A percentile compares a stretch with the other conserved stretches of the same genome.
phyloP scores from a whole-genome alignment of 2,888 invertebrate species.

The Lutraria lutraria region DNA sequence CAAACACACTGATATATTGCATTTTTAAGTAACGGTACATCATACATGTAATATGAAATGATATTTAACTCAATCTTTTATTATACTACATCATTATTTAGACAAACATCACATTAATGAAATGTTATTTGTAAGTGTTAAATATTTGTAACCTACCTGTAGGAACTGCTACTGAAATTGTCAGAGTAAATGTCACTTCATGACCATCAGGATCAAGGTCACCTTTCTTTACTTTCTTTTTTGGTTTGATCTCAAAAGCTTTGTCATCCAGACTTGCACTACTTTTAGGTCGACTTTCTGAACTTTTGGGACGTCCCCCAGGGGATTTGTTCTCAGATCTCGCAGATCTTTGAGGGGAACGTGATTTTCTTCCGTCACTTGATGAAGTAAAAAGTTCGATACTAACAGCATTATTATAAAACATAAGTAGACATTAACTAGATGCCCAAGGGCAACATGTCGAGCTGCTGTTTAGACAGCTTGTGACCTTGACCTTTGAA shows the following conservation, averaged over 20 bases:
- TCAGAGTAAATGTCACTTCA: conserved; percentile 84
- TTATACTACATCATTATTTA: no score
- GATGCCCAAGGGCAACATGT: no score
- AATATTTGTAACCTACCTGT: conserved; percentile 75
- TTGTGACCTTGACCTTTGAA: no score
- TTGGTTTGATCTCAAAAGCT: conserved; percentile 70
- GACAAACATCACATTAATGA: no score
- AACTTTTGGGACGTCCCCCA: conserved; percentile 52
- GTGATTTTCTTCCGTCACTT: conserved; percentile 49
- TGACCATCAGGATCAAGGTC: conserved; percentile 72
- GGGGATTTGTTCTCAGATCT: conserved; percentile 51
- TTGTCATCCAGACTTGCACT: conserved; percentile 71
- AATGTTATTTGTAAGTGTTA: neutral
- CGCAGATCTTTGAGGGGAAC: conserved; percentile 47
- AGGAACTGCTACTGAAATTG: conserved; percentile 83
- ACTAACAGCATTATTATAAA: neutral
- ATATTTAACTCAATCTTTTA: no score
- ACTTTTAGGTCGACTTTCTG: conserved; percentile 75
- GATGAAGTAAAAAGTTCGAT: neutral
- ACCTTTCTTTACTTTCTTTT: conserved; percentile 66
- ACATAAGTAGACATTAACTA: no score
- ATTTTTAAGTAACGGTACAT: no score
- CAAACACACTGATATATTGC: no score
- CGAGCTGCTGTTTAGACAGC: no score
- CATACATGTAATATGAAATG: no score